phyloP scores from a whole-genome alignment of 2,888 invertebrate species.

The Miltochrista miniata region DNA sequence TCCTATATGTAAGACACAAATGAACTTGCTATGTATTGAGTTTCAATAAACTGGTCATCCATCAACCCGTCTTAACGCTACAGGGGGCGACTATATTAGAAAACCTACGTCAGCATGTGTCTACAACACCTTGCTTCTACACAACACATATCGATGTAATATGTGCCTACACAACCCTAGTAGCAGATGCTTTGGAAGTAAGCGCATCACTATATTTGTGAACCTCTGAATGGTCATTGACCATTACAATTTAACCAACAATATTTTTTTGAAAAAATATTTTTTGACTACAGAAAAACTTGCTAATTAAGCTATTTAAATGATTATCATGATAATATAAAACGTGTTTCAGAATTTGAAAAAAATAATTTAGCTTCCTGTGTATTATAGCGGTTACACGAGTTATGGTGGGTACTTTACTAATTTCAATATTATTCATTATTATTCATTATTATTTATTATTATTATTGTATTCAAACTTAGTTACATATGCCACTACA shows the following conservation, averaged over 20 bases:
- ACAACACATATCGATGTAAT: slow-evolving; percentile 16
- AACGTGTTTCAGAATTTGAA: neutral
- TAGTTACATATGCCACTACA: too few species aligned
- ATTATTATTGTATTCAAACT: too few species aligned
- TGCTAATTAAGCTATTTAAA: slow-evolving; percentile 27
- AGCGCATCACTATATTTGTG: slow-evolving; percentile 18
- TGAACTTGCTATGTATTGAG: slow-evolving; percentile 67
- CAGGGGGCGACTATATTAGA: slow-evolving; percentile 81
- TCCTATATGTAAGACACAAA: slow-evolving; percentile 50
- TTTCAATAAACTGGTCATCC: slow-evolving; percentile 79
- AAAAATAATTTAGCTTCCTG: neutral
- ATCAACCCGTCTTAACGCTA: slow-evolving; percentile 74
- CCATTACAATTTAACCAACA: slow-evolving; percentile 7
- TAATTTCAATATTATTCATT: neutral
- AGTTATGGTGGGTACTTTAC: slow-evolving; percentile 1
- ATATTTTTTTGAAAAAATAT: neutral
- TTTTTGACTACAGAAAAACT: slow-evolving; percentile 7
- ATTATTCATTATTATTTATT: too few species aligned
- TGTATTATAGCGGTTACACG: slow-evolving; percentile 12
- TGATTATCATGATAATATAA: slow-evolving; percentile 25
- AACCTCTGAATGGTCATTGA: slow-evolving; percentile 19
- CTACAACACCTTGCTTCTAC: slow-evolving; percentile 39
- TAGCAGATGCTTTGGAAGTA: slow-evolving; percentile 26
- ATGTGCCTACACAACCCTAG: slow-evolving; percentile 1
- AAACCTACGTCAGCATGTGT: slow-evolving; percentile 69